These are phyloP conservation scores for Heteromyza rotundicornis DNA, from an alignment of 2,888 invertebrate genomes.

Conservation along the genomic window DNA sequence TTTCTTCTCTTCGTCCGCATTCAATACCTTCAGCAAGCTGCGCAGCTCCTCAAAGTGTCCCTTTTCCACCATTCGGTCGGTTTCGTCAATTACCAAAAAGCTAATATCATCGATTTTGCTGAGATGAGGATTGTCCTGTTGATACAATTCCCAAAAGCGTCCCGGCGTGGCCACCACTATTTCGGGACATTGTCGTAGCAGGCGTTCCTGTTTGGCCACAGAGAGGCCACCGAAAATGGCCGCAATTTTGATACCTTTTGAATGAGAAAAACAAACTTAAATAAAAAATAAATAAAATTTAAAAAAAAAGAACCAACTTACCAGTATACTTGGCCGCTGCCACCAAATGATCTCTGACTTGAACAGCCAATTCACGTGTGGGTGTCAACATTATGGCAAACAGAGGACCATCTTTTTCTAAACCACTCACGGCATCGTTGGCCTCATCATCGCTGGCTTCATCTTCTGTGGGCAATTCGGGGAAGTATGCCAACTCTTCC, in stretches of 20 bases:
- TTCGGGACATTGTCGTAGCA: slow-evolving; percentile 84
- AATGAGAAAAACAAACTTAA: slow-evolving; percentile 41
- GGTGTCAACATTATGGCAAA: slow-evolving; percentile 92
- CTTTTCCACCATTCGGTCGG: slow-evolving; percentile 96
- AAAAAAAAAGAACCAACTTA: slow-evolving; percentile 10
- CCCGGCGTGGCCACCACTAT: slow-evolving; percentile 98
- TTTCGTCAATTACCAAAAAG: slow-evolving; percentile 95
- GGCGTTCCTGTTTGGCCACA: slow-evolving; percentile 88
- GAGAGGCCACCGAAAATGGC: slow-evolving; percentile 95
- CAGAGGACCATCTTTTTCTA: slow-evolving; percentile 58
- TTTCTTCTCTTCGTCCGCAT: slow-evolving; percentile 69
- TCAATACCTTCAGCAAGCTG: slow-evolving; percentile 79
- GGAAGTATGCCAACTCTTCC: slow-evolving; percentile 46
- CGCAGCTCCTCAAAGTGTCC: slow-evolving; percentile 94
- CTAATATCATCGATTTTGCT: slow-evolving; percentile 77
- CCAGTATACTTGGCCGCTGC: slow-evolving; percentile 80
- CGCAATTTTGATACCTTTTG: slow-evolving; percentile 69
- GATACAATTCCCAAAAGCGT: slow-evolving; percentile 91
- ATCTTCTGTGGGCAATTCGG: slow-evolving; percentile 36
- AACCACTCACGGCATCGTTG: slow-evolving; percentile 4
- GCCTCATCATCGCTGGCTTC: slow-evolving; percentile 39
- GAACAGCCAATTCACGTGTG: slow-evolving; percentile 94
- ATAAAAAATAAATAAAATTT: background rate
- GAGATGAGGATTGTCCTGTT: slow-evolving; percentile 78
- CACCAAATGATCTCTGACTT: slow-evolving; percentile 85